Base-by-base conservation (phyloP, 1,140 invertebrate genomes). In the Diachasma alloeum region DNA sequence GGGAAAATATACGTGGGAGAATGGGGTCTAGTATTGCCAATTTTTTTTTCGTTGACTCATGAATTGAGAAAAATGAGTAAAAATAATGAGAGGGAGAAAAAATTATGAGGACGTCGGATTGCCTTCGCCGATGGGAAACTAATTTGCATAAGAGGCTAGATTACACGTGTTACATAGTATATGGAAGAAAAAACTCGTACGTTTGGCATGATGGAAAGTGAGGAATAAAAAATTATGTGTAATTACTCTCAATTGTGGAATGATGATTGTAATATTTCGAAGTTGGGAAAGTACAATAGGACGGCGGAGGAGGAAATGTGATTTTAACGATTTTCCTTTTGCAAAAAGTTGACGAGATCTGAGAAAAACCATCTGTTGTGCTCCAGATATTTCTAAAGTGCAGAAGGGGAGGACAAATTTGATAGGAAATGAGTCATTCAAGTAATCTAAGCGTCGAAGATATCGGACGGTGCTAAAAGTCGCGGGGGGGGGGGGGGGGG, bases 61-160 rank as follows among this genome's bases (percentile, higher is more conserved):
- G 15, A 31, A 31, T 68, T 37, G n/a, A 68, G 26, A 19, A 39
- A 68, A 68, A 17, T 37, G 36, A 68, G 39, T 36, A 68, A 68
- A 36, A 59, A 56, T 31, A 59, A 53, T 6, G 17, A 53, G n/a
- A 17, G 48, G 48, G 4, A 15, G 17, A n/a, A 72, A 44, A 67
- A 68, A 66, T 42, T 46, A 77, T 63, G 70, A 72, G 53, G 31
- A 71, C 46, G 36, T 59, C 4, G 63, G 53, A 66, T 75, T 53
- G n/a, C 48, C 10, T 24, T 22, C 9, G 42, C 67, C 75, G 75
- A 77, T 77, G 75, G 70, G 75, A 77, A 77, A 76, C 53, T 68
- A 72, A 72, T 77, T 77, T 72, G 53, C 75, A 77, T 77, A 72
- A 77, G 70, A 77, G 39, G 56, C 44, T 31, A 72, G 36, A 68